Conservation (phyloP, 2,888 invertebrate species). For the Encarsia formosa region DNA sequence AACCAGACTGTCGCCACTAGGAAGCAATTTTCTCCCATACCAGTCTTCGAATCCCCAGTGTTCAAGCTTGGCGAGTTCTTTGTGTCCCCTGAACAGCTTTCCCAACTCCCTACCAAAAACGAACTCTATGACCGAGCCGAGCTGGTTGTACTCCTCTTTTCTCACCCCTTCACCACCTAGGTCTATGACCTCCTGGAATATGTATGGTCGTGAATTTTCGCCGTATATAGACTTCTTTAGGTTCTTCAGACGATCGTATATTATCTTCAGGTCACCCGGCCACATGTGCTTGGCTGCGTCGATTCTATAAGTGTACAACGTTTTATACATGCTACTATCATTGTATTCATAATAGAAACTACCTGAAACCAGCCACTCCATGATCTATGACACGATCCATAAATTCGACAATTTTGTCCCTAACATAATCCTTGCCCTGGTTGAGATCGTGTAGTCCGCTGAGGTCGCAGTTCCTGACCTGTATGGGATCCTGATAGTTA, state of each 20-base stretch:
- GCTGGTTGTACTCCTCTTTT: conserved; percentile 49
- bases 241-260: conserved; percentile 61
- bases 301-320: too few species aligned
- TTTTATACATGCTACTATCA: neutral
- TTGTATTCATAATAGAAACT: conserved; percentile 8
- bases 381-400: conserved; percentile 65
- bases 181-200: conserved; percentile 76
- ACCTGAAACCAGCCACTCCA: conserved; percentile 82
- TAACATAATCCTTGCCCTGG: conserved; percentile 63
- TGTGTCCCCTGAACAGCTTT: conserved; percentile 58
- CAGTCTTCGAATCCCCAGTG: conserved; percentile 64
- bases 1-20: conserved; percentile 61
- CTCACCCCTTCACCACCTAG: conserved; percentile 56
- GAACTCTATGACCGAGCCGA: conserved; percentile 77
- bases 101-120: conserved; percentile 58
- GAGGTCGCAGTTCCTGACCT: conserved; percentile 69
- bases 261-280: conserved; percentile 67
- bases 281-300: conserved; percentile 80
- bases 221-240: conserved; percentile 65
- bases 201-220: conserved; percentile 62
- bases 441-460: conserved; percentile 70
- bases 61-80: conserved; percentile 61
- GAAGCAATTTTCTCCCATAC: conserved; percentile 65
- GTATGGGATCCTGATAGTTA: conserved; percentile 62
- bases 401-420: conserved; percentile 60